phyloP scores from a whole-genome alignment of 2,113 vertebrate species.

The Heloderma charlesbogerti region DNA sequence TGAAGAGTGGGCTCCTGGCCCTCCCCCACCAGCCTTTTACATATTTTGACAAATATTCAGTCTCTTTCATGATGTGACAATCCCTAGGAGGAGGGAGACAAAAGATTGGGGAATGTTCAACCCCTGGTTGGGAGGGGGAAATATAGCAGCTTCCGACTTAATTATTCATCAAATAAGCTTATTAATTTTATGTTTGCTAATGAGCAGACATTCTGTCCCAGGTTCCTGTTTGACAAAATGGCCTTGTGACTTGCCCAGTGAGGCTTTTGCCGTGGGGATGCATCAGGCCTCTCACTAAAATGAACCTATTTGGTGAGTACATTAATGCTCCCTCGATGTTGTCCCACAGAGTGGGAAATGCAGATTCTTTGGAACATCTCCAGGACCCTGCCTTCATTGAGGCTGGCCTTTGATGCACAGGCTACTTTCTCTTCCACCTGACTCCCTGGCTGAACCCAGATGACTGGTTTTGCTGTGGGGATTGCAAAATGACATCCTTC shows the following conservation, averaged over 20 bases:
- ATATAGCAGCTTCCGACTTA: not conserved
- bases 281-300: not conserved
- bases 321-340: no score
- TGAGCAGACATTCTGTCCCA: not conserved
- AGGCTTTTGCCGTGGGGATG: not conserved
- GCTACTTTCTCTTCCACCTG: not conserved
- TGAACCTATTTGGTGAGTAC: not conserved
- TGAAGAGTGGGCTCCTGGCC: not conserved
- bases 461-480: not conserved
- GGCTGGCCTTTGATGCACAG: not conserved
- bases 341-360: not conserved
- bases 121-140: not conserved
- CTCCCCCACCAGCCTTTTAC: not conserved
- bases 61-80: not conserved
- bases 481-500: not conserved
- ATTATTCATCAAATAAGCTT: not conserved
- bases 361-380: not conserved
- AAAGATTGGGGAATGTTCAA: not conserved
- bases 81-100: not conserved
- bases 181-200: not conserved
- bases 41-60: not conserved
- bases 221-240: not conserved
- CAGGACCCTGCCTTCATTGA: not conserved
- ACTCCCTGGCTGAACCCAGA: not conserved
- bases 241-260: not conserved